A percentile compares a stretch with the other conserved stretches of the same genome.
Evolutionary conservation across 2,888 invertebrate species (phyloP).

Genomic region (Agriopis marginaria): DNA sequence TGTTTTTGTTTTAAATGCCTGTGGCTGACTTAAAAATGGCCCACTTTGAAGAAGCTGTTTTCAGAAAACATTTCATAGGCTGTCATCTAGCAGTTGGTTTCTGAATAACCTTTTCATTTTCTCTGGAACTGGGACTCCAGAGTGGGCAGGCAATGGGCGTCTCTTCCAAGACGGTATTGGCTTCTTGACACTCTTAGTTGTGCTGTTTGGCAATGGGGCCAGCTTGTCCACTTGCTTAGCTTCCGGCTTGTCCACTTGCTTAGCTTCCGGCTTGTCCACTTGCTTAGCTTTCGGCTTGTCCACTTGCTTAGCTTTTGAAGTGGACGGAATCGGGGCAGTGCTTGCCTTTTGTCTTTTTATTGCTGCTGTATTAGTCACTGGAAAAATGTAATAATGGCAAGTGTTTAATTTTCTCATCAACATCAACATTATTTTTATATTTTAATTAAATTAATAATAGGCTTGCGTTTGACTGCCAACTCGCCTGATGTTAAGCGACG

Average conservation of each 20-base stretch:
- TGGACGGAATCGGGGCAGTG: constrained; percentile 61
- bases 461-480: no score
- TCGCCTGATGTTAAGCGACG: no score
- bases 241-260: constrained; percentile 63
- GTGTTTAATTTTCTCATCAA: background rate
- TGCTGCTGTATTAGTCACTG: constrained; percentile 54
- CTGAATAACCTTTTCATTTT: constrained; percentile 71
- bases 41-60: background rate
- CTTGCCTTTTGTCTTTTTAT: constrained; percentile 57
- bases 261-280: constrained; percentile 66
- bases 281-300: constrained; percentile 67
- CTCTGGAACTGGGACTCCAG: constrained; percentile 77
- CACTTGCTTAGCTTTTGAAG: constrained; percentile 65
- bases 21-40: no score
- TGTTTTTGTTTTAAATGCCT: no score
- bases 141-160: constrained; percentile 74
- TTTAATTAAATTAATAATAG: no score
- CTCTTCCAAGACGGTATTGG: constrained; percentile 59
- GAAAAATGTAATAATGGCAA: background rate
- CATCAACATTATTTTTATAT: no score
- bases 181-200: constrained; percentile 69
- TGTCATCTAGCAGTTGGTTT: constrained; percentile 51
- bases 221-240: constrained; percentile 64
- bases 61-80: constrained; percentile 7
- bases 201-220: constrained; percentile 57